Conservation (phyloP, 2,113 vertebrate species). For the Poecilia latipinna region DNA sequence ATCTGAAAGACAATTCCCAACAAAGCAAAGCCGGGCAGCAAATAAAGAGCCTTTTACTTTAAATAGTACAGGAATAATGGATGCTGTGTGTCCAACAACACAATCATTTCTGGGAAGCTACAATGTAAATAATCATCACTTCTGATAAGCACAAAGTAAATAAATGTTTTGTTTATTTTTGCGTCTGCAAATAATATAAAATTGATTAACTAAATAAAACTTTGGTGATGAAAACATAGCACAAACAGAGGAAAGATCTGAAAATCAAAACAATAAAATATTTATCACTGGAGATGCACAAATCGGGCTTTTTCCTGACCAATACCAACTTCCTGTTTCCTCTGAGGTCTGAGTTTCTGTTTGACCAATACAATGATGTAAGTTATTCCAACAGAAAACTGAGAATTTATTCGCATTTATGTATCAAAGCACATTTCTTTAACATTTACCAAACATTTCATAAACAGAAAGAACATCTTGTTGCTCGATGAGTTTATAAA, state of each 20-base stretch:
- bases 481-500: background rate
- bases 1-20: constrained; percentile 16
- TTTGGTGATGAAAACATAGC: background rate
- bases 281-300: background rate
- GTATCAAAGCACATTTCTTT: too few species aligned
- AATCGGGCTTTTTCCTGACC: too few species aligned
- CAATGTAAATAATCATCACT: background rate
- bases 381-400: too few species aligned
- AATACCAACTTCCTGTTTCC: too few species aligned
- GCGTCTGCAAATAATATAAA: too few species aligned
- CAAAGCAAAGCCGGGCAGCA: background rate
- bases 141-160: background rate
- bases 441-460: too few species aligned
- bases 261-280: background rate
- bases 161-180: background rate
- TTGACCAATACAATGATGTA: too few species aligned
- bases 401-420: too few species aligned
- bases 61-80: background rate
- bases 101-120: background rate
- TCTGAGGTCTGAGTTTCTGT: too few species aligned
- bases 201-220: too few species aligned
- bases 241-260: background rate
- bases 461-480: background rate
- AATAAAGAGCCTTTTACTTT: background rate
- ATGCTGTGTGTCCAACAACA: background rate